Conservation (phyloP, 2,797 vertebrate species). For the Thunnus albacares region DNA sequence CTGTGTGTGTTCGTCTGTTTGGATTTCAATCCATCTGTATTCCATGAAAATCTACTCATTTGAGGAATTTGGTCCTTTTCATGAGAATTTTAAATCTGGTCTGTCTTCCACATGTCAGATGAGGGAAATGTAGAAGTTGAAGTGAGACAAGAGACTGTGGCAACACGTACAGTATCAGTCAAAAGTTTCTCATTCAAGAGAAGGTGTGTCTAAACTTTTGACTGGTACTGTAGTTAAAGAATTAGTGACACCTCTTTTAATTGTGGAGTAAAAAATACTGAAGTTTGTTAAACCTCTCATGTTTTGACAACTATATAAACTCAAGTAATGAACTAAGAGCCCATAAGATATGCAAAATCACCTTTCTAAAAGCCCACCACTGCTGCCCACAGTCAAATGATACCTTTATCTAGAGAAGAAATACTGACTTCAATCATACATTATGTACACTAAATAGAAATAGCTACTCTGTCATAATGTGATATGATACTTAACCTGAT, state of each 20-base stretch:
- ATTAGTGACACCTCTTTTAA: conserved; percentile 15
- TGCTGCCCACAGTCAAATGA: conserved; percentile 43
- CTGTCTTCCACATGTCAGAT: background rate
- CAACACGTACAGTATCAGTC: too few relatives aligned
- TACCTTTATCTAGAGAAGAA: conserved; percentile 34
- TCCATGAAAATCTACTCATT: background rate
- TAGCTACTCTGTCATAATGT: conserved; percentile 66
- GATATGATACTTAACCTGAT: conserved; percentile 78
- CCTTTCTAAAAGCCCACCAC: conserved; percentile 51
- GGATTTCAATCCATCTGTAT: background rate
- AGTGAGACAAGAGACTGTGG: background rate
- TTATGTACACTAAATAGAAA: conserved; percentile 83
- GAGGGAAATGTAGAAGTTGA: background rate
- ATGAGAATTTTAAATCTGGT: background rate
- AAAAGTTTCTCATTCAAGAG: too few relatives aligned
- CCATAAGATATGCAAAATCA: conserved; percentile 97
- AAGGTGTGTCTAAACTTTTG: too few relatives aligned
- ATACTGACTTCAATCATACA: conserved; percentile 47
- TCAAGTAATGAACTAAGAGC: conserved; percentile 45
- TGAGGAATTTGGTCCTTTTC: background rate
- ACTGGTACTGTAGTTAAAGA: background rate
- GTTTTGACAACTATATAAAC: conserved; percentile 17
- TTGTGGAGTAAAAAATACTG: background rate
- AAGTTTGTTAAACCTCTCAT: conserved; percentile 13
- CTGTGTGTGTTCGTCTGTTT: background rate